A percentile compares a stretch with the other conserved stretches of the same genome.
Evolutionary conservation across 2,113 vertebrate species (phyloP).

Genomic region (Stegostoma tigrinum): DNA sequence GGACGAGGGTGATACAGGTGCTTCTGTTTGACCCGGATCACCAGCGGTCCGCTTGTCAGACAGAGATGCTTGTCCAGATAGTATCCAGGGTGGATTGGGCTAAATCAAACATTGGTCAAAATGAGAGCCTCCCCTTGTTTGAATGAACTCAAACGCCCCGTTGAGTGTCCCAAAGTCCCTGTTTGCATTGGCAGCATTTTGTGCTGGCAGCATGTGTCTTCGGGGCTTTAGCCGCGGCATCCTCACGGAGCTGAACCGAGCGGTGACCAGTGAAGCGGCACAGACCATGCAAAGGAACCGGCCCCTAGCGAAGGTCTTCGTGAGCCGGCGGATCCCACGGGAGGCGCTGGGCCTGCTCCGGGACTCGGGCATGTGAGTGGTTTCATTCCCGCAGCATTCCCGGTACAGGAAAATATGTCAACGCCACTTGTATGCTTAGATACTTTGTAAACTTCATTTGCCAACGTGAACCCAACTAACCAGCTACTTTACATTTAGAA

Average conservation of each 20-base stretch:
- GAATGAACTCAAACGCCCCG: neutral
- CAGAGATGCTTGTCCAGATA: neutral
- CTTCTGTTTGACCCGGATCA: neutral
- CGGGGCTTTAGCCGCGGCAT: conserved; percentile 50
- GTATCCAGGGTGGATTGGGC: neutral
- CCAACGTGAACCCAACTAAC: neutral
- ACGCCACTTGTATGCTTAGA: neutral
- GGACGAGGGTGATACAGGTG: neutral
- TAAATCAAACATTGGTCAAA: conserved; percentile 39
- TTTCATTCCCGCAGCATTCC: neutral
- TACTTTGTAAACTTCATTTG: neutral
- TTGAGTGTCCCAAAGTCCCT: conserved; percentile 40
- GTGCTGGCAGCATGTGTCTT: conserved; percentile 53
- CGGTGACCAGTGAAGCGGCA: neutral
- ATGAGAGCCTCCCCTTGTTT: conserved; percentile 38
- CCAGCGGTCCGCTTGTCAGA: neutral
- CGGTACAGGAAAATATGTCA: neutral
- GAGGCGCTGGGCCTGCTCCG: conserved; percentile 65
- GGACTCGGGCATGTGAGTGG: conserved; percentile 58
- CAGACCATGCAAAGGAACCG: neutral
- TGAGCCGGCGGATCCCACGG: conserved; percentile 67
- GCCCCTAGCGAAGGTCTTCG: conserved; percentile 67
- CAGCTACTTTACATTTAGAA: neutral
- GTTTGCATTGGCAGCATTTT: conserved; percentile 25
- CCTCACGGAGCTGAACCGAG: conserved; percentile 41